These are phyloP conservation scores for Centropus unirufus DNA, from an alignment of 2,113 vertebrate genomes.

Conservation along the genomic window DNA sequence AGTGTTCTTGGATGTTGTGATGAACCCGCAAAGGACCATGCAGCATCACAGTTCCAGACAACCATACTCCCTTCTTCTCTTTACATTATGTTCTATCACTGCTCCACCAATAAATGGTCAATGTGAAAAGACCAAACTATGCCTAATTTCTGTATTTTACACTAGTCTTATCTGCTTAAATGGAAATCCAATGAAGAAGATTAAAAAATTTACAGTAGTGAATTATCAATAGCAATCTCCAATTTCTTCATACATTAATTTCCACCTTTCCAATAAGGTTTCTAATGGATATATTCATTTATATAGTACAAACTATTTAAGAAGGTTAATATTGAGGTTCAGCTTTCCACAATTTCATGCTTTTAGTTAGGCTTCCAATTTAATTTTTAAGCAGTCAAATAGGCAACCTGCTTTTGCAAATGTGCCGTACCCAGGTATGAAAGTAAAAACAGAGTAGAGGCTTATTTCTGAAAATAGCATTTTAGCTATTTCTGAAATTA, in stretches of 20 bases:
- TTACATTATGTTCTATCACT: background rate
- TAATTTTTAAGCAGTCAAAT: background rate
- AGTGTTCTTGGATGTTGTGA: background rate
- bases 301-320: background rate
- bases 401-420: background rate
- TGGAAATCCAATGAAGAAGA: background rate
- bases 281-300: background rate
- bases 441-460: background rate
- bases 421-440: background rate
- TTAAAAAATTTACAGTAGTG: background rate
- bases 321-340: background rate
- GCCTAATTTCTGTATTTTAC: background rate
- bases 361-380: background rate
- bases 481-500: background rate
- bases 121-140: background rate
- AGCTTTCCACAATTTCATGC: background rate
- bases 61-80: background rate
- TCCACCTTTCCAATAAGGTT: background rate
- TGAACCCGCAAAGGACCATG: background rate
- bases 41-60: background rate
- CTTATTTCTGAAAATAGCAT: background rate
- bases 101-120: background rate
- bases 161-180: background rate
- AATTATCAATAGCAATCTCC: background rate
- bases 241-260: background rate